Percentiles rank a stretch among this genome's conserved stretches.
Evolutionary conservation across 2,797 vertebrate species (phyloP).

Genomic region (Vipera latastei): DNA sequence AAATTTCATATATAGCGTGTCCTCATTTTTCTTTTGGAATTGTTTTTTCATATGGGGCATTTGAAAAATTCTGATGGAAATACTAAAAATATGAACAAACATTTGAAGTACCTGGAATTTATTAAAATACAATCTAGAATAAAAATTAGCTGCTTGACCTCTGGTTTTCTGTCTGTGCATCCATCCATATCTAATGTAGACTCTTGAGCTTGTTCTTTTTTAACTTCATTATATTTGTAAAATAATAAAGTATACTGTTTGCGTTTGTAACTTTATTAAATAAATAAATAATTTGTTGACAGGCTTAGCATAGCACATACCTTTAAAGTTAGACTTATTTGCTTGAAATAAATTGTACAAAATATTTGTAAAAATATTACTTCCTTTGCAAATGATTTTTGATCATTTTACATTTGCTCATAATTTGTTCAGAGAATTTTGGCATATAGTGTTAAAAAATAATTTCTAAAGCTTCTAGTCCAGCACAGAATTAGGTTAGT

Average conservation of each 20-base stretch:
- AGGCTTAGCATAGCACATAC: not conserved
- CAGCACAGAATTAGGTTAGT: conserved; percentile 58
- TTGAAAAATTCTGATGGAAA: not conserved
- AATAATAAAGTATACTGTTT: not conserved
- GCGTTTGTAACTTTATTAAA: conserved; percentile 34
- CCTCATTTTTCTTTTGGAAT: not conserved
- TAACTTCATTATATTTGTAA: not conserved
- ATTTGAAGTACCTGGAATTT: conserved; percentile 34
- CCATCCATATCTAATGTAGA: not conserved
- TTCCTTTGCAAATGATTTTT: conserved; percentile 18
- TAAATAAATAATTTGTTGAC: not conserved
- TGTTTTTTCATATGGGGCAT: rapidly evolving
- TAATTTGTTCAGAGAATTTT: conserved; percentile 39
- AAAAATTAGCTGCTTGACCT: not conserved
- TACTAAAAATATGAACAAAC: not conserved
- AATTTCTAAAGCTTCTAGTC: conserved; percentile 11
- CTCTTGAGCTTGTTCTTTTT: not conserved
- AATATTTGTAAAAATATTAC: not conserved
- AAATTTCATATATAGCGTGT: not conserved
- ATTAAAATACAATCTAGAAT: not conserved
- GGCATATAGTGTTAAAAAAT: conserved; percentile 24
- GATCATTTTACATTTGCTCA: not conserved
- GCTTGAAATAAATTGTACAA: not conserved
- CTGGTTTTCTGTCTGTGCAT: not conserved
- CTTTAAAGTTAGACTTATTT: not conserved